Evolutionary conservation across 2,888 invertebrate species (phyloP).

Genomic region (Dinocampus coccinellae): DNA sequence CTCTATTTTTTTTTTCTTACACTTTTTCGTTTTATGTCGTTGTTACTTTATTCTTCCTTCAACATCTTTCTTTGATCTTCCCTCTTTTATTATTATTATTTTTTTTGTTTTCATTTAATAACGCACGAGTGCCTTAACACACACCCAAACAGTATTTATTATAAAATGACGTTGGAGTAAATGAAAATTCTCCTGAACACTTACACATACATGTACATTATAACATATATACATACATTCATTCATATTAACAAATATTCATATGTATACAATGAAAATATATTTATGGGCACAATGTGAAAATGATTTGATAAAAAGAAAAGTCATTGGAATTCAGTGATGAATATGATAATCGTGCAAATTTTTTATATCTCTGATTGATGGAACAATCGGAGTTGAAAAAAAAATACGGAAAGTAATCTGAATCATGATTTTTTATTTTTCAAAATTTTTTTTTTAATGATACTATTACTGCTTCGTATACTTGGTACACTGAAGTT

Average conservation of each 20-base stretch:
- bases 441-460: neutral
- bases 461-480: neutral
- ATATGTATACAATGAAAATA: neutral
- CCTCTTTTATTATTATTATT: neutral
- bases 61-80: no score
- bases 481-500: no score
- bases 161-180: constrained; percentile 8
- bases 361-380: neutral
- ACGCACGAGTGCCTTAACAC: constrained; percentile 40
- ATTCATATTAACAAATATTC: neutral
- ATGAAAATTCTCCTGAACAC: neutral
- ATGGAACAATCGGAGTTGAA: neutral
- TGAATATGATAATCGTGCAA: neutral
- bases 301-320: neutral
- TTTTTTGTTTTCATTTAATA: neutral
- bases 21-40: constrained; percentile 9
- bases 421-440: no score
- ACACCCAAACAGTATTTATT: constrained; percentile 35
- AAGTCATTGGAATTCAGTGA: neutral
- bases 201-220: neutral
- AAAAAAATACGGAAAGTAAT: neutral
- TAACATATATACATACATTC: neutral
- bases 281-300: neutral
- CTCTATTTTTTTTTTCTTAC: neutral
- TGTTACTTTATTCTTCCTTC: neutral